Percentiles rank a stretch among this genome's conserved stretches.
phyloP scores from a whole-genome alignment of 1,140 invertebrate genomes.

The Zaprionus nigranus region DNA sequence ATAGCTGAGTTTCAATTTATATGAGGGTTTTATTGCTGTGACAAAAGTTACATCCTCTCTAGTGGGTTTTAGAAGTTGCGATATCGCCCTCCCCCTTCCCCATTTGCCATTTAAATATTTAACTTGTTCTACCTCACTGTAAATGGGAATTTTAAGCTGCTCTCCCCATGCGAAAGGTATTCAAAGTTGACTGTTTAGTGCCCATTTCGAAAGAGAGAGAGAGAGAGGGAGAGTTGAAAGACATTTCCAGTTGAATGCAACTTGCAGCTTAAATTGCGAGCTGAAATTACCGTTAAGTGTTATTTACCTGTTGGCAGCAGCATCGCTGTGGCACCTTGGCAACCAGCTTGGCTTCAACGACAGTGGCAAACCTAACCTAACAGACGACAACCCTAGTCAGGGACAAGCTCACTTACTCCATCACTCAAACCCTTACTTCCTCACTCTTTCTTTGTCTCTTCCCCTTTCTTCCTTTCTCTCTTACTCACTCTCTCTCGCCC shows the following conservation, averaged over 20 bases:
- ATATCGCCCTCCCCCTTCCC: no score
- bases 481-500: background rate
- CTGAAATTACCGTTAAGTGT: constrained; percentile 43
- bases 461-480: background rate
- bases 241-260: constrained; percentile 42
- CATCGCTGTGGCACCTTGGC: background rate
- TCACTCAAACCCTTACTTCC: no score
- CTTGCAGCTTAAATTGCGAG: constrained; percentile 37
- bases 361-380: no score
- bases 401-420: no score
- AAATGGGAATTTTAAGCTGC: constrained; percentile 3
- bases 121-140: background rate
- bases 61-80: background rate
- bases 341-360: background rate
- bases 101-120: background rate
- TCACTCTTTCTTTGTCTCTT: no score
- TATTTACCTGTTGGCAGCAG: constrained; percentile 29
- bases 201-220: constrained; percentile 21
- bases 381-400: background rate
- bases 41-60: background rate
- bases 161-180: background rate
- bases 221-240: constrained; percentile 16
- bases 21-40: background rate
- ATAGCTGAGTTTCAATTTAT: background rate
- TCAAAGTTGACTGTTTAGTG: constrained; percentile 21